A percentile compares a stretch with the other conserved stretches of the same genome.
Conservation (phyloP, 2,113 vertebrate genomes). For the Chelonoidis abingdonii region DNA sequence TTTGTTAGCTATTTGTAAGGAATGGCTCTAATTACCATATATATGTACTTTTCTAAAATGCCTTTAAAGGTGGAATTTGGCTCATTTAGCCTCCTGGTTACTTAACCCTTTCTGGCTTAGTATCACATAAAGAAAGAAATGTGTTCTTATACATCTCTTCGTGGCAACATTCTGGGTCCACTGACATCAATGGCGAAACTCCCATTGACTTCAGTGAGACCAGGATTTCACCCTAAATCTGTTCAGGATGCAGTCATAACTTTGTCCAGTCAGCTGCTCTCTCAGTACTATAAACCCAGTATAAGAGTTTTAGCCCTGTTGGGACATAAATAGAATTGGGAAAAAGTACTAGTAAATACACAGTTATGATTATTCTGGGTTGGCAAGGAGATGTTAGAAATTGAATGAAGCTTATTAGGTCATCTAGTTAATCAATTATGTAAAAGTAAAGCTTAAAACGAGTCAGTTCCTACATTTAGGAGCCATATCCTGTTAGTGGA, state of each 20-base stretch:
- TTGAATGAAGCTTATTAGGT: not conserved
- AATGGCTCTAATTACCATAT: too few relatives aligned
- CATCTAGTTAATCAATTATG: not conserved
- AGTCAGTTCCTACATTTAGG: not conserved
- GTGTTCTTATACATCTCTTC: not conserved
- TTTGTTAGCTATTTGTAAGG: too few relatives aligned
- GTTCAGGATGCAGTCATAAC: not conserved
- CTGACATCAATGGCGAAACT: not conserved
- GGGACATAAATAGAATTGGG: fast-evolving
- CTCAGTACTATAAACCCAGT: not conserved
- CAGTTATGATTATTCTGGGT: not conserved
- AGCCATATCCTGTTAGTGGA: not conserved
- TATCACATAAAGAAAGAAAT: not conserved
- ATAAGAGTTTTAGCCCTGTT: not conserved
- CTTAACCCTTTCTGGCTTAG: too few relatives aligned
- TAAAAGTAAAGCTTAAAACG: not conserved
- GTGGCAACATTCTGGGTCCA: not conserved
- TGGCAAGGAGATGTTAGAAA: not conserved
- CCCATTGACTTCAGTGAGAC: not conserved
- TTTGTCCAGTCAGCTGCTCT: not conserved
- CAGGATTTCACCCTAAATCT: not conserved
- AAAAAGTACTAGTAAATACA: not conserved
- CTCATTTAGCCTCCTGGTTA: too few relatives aligned
- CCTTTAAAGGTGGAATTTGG: too few relatives aligned
- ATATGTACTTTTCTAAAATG: too few relatives aligned